Conservation (phyloP, 2,113 vertebrate genomes). For the Solea senegalensis region DNA sequence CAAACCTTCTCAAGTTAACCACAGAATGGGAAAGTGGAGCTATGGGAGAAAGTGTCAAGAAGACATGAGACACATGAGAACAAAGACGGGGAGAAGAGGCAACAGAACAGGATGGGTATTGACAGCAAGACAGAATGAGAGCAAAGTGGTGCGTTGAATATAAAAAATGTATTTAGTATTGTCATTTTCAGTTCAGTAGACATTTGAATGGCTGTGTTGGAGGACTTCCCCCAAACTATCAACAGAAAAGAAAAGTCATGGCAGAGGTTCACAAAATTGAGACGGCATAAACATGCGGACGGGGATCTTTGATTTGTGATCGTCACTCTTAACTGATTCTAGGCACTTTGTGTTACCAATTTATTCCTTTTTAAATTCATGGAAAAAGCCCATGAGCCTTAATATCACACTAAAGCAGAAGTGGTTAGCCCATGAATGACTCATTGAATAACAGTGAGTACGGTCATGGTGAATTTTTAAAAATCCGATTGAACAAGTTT, state of each 20-base stretch:
- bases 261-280: slow-evolving; percentile 37
- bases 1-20: slow-evolving; percentile 4
- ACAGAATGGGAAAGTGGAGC: slow-evolving; percentile 7
- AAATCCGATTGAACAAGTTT: no score
- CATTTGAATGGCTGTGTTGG: slow-evolving; percentile 53
- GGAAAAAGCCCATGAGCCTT: not conserved
- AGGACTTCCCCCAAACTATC: slow-evolving; percentile 47
- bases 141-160: slow-evolving; percentile 34
- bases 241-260: slow-evolving; percentile 53
- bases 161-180: slow-evolving; percentile 40
- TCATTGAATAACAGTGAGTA: no score
- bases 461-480: no score
- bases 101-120: slow-evolving; percentile 27
- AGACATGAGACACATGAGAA: not conserved
- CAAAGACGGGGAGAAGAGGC: slow-evolving; percentile 1
- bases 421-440: no score
- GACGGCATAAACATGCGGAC: slow-evolving; percentile 34
- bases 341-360: not conserved
- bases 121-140: slow-evolving; percentile 17
- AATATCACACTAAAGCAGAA: no score
- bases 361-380: not conserved
- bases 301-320: slow-evolving; percentile 41
- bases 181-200: slow-evolving; percentile 47
- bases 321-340: slow-evolving; percentile 46
- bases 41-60: not conserved